Base-by-base conservation (phyloP, 30 jellyfish, hydroid and myxozoan genomes). In the Rhopilema esculentum region DNA sequence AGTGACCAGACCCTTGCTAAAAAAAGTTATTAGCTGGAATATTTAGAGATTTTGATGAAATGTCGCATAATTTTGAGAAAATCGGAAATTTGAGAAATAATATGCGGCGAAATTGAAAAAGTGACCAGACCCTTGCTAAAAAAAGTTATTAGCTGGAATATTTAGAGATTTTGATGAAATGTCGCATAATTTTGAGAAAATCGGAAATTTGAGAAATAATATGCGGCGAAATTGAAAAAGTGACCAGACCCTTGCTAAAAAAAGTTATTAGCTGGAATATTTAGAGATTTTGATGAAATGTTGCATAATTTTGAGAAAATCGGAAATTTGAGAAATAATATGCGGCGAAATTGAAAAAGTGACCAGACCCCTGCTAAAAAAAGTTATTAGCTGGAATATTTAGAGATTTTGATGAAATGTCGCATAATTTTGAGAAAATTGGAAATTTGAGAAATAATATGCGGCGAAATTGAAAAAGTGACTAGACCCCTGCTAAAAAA, bases 401-500 rank as follows among this genome's bases (percentile, higher is more conserved):
- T 63, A n/a, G 30, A 63, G 73, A 19, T 63, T 63, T 63, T 63
- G 30, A 63, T 19, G 73, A 63, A 63, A 63, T 63, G 73, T 63
- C n/a, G 73, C 73, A 63, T 24, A 63, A 63, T 63, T 63, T 63
- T 63, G n/a, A n/a, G n/a, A n/a, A n/a, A n/a, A n/a, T n/a, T n/a
- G n/a, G n/a, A n/a, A n/a, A n/a, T n/a, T n/a, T n/a, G n/a, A n/a
- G n/a, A n/a, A n/a, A n/a, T n/a, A n/a, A n/a, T n/a, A n/a, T n/a
- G n/a, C n/a, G n/a, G n/a, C n/a, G n/a, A n/a, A n/a, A n/a, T n/a
- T n/a, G n/a, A n/a, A n/a, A n/a, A n/a, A n/a, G n/a, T n/a, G n/a
- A n/a, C n/a, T n/a, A n/a, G n/a, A n/a, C n/a, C n/a, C n/a, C n/a
- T n/a, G n/a, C n/a, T n/a, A n/a, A n/a, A n/a, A n/a, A n/a, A n/a